Base-by-base conservation (phyloP, 2,797 vertebrate genomes). In the Chrysolophus pictus region DNA sequence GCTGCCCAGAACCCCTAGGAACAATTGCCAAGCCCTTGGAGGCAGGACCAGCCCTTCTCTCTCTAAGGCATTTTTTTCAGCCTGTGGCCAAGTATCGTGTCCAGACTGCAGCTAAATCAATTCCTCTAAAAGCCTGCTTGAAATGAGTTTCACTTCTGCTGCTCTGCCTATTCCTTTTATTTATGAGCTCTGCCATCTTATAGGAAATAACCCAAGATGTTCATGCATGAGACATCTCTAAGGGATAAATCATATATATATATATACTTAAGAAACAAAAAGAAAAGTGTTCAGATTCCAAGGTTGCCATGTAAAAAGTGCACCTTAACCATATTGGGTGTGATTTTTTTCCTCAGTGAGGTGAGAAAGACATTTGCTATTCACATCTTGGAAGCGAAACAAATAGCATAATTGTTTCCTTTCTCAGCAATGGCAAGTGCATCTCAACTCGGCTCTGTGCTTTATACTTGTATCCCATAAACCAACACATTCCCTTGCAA, bases 341-440 rank as follows among this genome's bases (percentile, higher is more conserved):
- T 77, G 75, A 89, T 64, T 92, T 91, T 94, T 55, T 79, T 82
- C 46, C 19, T 86, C 67, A 62, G n/a, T 47, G 79, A 84, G 46
- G 78, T 90, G 91, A 91, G 81, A 95, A 84, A 81, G 67, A 77
- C 41, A 82, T 91, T 96, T 92, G 53, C 80, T 90, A 24, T 92
- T 94, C 73, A 95, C 73, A 93, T 93, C 84, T 82, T 94, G 90
- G 70, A 86, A 91, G 82, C 67, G 90, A 96, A 96, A 95, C 88
- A 93, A 94, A 90, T 37, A 82, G 71, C 91, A 79, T 91, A 91
- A 92, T 93, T 77, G 88, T 84, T 95, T 93, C 77, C 68, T 96
- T 95, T 95, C 75, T 87, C 33, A 95, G 62, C 64, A 95, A 93
- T 95, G 42, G 82, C 65, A 82, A 84, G 91, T 10, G 2, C 60